Conservation (phyloP, 1,140 invertebrate species). For the Drosophila parabipectinata region DNA sequence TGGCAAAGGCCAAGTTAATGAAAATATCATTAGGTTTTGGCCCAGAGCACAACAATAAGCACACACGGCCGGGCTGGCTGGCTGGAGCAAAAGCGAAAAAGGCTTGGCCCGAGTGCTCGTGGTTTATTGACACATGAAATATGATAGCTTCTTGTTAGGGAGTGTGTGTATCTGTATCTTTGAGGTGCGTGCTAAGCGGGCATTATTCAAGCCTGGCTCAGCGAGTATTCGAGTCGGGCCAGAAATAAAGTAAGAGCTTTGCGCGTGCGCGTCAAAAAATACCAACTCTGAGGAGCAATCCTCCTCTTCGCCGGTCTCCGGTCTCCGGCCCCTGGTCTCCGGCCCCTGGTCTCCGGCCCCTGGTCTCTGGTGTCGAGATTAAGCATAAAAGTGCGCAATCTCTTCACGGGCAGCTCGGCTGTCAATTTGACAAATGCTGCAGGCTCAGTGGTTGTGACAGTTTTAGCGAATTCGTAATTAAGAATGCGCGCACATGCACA, state of each 20-base stretch:
- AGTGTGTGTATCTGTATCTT: constrained; percentile 25
- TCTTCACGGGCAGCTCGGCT: constrained; percentile 44
- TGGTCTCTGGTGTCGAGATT: constrained; percentile 52
- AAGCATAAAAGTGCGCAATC: constrained; percentile 66
- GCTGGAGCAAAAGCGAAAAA: constrained; percentile 16
- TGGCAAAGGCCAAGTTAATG: constrained; percentile 77
- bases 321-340: constrained; percentile 1
- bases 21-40: constrained; percentile 78
- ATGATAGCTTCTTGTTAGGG: constrained; percentile 73
- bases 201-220: constrained; percentile 69
- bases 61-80: background rate
- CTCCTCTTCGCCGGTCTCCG: background rate
- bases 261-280: constrained; percentile 56
- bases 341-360: background rate
- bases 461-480: constrained; percentile 80
- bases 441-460: constrained; percentile 72
- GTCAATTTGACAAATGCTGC: constrained; percentile 81
- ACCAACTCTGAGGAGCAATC: constrained; percentile 5
- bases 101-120: constrained; percentile 22
- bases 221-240: constrained; percentile 17
- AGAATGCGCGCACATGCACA: constrained; percentile 79
- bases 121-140: constrained; percentile 77
- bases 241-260: constrained; percentile 23
- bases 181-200: constrained; percentile 68
- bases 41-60: constrained; percentile 66